Percentiles rank a stretch among this genome's conserved stretches.
Conservation (phyloP, 2,113 vertebrate species). For the Oenanthe melanoleuca region DNA sequence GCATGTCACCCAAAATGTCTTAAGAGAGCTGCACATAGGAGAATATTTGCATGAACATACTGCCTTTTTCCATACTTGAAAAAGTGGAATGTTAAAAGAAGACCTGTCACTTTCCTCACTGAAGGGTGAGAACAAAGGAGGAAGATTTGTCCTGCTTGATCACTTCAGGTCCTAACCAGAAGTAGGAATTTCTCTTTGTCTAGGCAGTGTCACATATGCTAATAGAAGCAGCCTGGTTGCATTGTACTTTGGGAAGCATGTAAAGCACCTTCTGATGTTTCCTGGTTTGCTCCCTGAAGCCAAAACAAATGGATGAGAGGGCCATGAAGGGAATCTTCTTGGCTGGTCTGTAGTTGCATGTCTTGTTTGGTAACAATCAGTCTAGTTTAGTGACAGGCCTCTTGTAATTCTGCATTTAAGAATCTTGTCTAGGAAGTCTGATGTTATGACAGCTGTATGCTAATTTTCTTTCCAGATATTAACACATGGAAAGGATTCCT, state of each 20-base stretch:
- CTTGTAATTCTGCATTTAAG: not conserved
- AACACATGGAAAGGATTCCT: not conserved
- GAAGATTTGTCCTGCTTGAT: not conserved
- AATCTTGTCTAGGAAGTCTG: not conserved
- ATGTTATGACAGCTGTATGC: slow-evolving; percentile 14
- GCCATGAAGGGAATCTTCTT: not conserved
- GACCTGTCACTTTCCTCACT: not conserved
- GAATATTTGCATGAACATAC: not conserved
- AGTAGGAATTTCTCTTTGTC: not conserved
- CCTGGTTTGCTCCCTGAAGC: not conserved
- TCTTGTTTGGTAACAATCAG: slow-evolving; percentile 4
- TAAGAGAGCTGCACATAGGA: not conserved
- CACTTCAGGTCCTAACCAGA: not conserved
- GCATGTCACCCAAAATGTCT: not conserved
- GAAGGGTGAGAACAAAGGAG: not conserved
- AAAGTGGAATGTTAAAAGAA: not conserved
- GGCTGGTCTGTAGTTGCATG: not conserved
- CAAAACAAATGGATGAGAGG: not conserved
- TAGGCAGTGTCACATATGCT: not conserved
- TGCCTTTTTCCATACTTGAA: not conserved
- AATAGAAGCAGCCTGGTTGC: not conserved
- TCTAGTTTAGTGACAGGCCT: not conserved
- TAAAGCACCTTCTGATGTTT: not conserved
- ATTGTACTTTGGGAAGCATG: not conserved
- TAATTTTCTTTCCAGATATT: slow-evolving; percentile 5